Evolutionary conservation across 2,888 invertebrate genomes (phyloP).

Genomic region (Cactoblastis cactorum): DNA sequence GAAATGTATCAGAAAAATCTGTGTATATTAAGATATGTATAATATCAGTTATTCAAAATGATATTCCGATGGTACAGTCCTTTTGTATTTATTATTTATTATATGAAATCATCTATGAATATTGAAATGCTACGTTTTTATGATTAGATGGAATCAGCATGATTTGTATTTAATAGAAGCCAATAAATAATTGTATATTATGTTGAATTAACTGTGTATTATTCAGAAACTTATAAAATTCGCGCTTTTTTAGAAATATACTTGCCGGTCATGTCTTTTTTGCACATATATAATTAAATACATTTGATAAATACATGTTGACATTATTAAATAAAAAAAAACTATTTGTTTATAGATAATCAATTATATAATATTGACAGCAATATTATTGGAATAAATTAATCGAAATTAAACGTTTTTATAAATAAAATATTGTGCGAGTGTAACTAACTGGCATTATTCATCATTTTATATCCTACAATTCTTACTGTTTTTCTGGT

Average conservation of each 20-base stretch:
- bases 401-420: background rate
- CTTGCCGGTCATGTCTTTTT: no score
- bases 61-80: conserved; percentile 53
- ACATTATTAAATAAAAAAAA: no score
- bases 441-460: background rate
- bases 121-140: conserved; percentile 17
- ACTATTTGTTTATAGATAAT: no score
- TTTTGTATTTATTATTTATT: conserved; percentile 22
- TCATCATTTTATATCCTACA: background rate
- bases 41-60: conserved; percentile 45
- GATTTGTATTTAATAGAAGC: conserved; percentile 20
- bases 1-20: conserved; percentile 48
- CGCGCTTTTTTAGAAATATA: background rate
- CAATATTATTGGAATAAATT: no score
- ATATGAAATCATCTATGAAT: conserved; percentile 15
- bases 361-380: no score
- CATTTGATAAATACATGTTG: no score
- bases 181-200: conserved; percentile 15
- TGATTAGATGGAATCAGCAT: conserved; percentile 13
- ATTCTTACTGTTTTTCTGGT: conserved; percentile 1
- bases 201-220: conserved; percentile 17
- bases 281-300: no score
- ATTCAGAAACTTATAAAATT: conserved; percentile 16
- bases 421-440: conserved; percentile 4
- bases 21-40: conserved; percentile 61